Conservation (phyloP, 2,888 invertebrate species). For the Psylliodes chrysocephalus region DNA sequence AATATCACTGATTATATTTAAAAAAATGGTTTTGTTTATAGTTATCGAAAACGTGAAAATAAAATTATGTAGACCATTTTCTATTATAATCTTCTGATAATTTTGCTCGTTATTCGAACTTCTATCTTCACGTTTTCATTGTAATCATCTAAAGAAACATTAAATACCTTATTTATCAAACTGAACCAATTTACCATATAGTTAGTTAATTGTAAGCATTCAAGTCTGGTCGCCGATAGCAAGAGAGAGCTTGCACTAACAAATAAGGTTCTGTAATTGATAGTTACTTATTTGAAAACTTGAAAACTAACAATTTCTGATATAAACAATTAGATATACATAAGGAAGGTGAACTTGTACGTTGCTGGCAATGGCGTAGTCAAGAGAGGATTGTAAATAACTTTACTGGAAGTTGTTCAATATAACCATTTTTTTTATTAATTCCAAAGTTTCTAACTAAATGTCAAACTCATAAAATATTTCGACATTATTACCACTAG, state of each 20-base stretch:
- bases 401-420: no score
- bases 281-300: conserved; percentile 6
- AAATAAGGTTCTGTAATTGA: not conserved
- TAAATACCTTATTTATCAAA: not conserved
- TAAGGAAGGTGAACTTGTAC: not conserved
- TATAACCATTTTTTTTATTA: no score
- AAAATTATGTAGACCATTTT: no score
- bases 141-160: not conserved
- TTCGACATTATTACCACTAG: no score
- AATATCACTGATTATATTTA: no score
- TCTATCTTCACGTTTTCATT: not conserved
- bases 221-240: not conserved
- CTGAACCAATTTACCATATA: conserved; percentile 2
- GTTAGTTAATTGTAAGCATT: not conserved
- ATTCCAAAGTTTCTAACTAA: no score
- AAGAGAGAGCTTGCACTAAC: not conserved
- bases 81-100: no score
- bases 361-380: no score
- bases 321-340: not conserved
- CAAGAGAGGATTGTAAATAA: no score
- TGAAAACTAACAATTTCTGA: conserved; percentile 8
- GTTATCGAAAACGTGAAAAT: no score
- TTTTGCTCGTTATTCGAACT: not conserved
- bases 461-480: no score
- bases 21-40: no score